These are phyloP conservation scores for Lutjanus campechanus DNA, from an alignment of 2,797 vertebrate species.

Conservation along the genomic window DNA sequence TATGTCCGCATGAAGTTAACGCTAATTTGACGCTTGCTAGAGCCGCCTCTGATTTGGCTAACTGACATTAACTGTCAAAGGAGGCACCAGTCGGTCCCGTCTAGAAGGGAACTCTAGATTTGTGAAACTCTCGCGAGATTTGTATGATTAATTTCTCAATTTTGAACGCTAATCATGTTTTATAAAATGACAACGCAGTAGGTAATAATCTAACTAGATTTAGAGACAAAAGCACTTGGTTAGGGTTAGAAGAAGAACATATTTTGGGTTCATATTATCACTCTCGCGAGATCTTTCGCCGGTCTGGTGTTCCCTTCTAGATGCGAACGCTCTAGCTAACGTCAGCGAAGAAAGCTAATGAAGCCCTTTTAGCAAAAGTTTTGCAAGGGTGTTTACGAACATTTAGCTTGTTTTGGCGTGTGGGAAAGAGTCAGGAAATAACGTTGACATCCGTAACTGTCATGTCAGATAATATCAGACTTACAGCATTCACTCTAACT, in stretches of 20 bases:
- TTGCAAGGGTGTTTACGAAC: background rate
- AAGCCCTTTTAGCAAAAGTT: constrained; percentile 53
- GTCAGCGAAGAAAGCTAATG: constrained; percentile 44
- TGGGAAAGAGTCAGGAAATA: background rate
- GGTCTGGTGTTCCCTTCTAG: no score
- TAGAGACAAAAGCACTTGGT: no score
- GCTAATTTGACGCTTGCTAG: constrained; percentile 8
- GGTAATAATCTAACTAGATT: no score
- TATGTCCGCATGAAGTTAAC: constrained; percentile 49
- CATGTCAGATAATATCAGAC: background rate
- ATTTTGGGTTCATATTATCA: no score
- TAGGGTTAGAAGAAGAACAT: no score
- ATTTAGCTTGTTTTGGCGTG: background rate
- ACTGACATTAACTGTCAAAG: background rate
- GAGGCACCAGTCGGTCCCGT: background rate
- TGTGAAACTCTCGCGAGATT: no score
- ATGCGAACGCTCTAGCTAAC: constrained; percentile 38
- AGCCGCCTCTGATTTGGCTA: constrained; percentile 7
- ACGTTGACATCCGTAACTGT: background rate
- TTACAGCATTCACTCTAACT: background rate
- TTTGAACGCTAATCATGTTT: no score
- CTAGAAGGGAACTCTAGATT: no score
- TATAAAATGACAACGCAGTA: no score
- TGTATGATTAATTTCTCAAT: no score
- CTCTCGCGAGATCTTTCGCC: no score